Evolutionary conservation across 2,797 vertebrate species (phyloP).

Genomic region (Morus bassanus): DNA sequence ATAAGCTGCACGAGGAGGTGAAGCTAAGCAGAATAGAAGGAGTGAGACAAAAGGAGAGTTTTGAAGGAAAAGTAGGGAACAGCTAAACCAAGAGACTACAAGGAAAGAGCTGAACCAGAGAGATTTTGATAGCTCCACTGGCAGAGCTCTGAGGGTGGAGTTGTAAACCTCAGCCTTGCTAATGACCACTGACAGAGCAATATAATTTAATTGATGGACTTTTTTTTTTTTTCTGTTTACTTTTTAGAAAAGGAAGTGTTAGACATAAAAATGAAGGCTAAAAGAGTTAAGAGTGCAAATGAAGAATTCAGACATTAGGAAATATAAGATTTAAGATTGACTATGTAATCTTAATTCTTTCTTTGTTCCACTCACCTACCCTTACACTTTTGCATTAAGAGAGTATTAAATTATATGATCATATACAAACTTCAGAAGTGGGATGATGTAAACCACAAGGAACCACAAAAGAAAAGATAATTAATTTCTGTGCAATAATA

Average conservation of each 20-base stretch:
- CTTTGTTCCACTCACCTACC: neutral
- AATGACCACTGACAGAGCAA: neutral
- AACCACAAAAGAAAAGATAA: neutral
- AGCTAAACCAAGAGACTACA: neutral
- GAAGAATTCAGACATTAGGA: neutral
- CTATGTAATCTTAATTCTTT: neutral
- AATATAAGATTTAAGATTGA: neutral
- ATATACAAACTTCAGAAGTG: neutral
- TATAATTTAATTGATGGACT: neutral
- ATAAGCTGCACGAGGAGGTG: neutral
- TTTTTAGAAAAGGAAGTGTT: neutral
- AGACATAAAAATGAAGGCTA: neutral
- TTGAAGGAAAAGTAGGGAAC: neutral
- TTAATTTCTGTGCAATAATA: neutral
- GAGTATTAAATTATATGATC: neutral
- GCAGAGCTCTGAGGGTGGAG: neutral
- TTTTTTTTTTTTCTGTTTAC: neutral
- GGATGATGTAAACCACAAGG: neutral
- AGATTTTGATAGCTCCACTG: neutral
- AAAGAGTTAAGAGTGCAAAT: neutral
- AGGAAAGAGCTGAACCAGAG: neutral
- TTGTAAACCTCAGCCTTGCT: neutral
- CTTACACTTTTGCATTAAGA: neutral
- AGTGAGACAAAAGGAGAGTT: neutral
- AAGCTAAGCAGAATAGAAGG: neutral